phyloP scores from a whole-genome alignment of 1,140 invertebrate species.

The Cotesia vestalis region DNA sequence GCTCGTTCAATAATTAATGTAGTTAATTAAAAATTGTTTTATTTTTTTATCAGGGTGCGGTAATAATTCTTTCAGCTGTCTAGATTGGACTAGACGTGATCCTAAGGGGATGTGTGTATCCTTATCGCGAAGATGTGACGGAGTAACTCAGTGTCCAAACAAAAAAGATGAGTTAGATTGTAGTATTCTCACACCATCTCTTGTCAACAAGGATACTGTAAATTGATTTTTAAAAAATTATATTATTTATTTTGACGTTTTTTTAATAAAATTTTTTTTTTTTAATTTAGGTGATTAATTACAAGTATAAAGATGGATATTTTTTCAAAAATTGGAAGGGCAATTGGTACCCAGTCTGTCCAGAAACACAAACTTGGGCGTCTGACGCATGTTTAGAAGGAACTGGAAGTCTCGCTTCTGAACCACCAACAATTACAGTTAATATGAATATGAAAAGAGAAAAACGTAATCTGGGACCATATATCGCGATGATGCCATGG shows the following conservation, averaged over 20 bases:
- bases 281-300: background rate
- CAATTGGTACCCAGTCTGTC: background rate
- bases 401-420: background rate
- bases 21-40: too few relatives aligned
- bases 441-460: too few relatives aligned
- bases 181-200: background rate
- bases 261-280: too few relatives aligned
- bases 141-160: conserved; percentile 3
- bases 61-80: conserved; percentile 4
- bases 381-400: background rate
- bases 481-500: too few relatives aligned
- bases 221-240: too few relatives aligned
- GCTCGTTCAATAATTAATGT: too few relatives aligned
- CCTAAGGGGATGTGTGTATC: conserved; percentile 4
- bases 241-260: too few relatives aligned
- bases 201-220: background rate
- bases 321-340: background rate
- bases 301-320: background rate
- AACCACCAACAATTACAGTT: too few relatives aligned
- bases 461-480: too few relatives aligned
- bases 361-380: background rate
- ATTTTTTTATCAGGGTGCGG: background rate
- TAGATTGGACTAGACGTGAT: background rate
- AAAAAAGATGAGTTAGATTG: background rate
- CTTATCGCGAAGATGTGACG: conserved; percentile 6